Conservation (phyloP, 2,888 invertebrate species). For the Drosophila recens region DNA sequence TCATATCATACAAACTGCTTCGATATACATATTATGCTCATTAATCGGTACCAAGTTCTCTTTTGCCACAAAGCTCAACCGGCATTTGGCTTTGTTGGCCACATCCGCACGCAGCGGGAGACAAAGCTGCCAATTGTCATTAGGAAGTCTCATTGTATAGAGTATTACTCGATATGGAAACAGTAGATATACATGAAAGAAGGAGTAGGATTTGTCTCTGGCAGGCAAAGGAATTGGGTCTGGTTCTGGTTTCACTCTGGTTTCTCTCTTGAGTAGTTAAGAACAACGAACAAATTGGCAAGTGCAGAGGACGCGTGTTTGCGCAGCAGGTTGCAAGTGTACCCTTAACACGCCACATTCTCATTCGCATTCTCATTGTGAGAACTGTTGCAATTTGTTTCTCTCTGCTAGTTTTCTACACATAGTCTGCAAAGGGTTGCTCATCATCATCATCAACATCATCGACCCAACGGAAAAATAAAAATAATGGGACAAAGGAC, state of each 20-base stretch:
- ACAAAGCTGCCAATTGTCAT: conserved; percentile 20
- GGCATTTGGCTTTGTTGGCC: conserved; percentile 22
- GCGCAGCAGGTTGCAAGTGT: conserved; percentile 68
- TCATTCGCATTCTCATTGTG: conserved; percentile 42
- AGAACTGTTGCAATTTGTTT: conserved; percentile 77
- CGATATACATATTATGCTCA: neutral
- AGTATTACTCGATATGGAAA: neutral
- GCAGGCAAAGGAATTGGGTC: neutral
- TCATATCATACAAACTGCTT: no score
- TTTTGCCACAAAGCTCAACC: conserved; percentile 6
- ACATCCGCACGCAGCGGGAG: conserved; percentile 14
- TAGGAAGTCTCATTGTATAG: conserved; percentile 1
- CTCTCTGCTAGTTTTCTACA: neutral
- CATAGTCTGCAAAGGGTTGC: conserved; percentile 59
- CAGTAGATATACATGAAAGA: no score
- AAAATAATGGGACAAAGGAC: neutral
- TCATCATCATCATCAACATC: conserved; percentile 16
- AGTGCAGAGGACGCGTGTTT: conserved; percentile 67
- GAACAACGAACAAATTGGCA: conserved; percentile 75
- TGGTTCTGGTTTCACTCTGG: conserved; percentile 1
- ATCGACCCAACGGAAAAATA: neutral
- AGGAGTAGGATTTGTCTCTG: neutral
- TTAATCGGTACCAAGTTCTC: conserved; percentile 8
- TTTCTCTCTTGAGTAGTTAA: conserved; percentile 65
- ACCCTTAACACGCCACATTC: conserved; percentile 9